These are phyloP conservation scores for Ceratina australensis DNA, from an alignment of 1,140 invertebrate genomes.

Conservation along the genomic window DNA sequence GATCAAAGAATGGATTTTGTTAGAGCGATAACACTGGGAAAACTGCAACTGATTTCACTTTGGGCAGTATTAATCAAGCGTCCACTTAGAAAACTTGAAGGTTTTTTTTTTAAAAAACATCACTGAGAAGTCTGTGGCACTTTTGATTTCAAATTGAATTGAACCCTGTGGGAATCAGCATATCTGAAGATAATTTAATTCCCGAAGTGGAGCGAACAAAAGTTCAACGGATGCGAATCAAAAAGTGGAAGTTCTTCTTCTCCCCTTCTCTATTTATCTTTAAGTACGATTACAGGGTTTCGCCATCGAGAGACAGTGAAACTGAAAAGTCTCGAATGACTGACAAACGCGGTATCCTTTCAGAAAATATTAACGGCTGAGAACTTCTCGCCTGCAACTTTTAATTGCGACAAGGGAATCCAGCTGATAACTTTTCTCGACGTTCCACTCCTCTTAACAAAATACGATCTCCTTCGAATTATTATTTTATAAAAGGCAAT, in stretches of 20 bases:
- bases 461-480: not conserved
- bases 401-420: conserved; percentile 33
- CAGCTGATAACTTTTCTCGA: conserved; percentile 7
- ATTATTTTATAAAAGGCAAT: too few species aligned
- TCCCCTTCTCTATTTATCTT: not conserved
- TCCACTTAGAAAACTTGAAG: too few species aligned
- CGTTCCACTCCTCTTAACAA: not conserved
- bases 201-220: not conserved
- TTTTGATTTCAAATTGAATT: not conserved
- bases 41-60: too few species aligned
- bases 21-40: too few species aligned
- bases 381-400: conserved; percentile 8
- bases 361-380: not conserved
- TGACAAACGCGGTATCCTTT: conserved; percentile 2
- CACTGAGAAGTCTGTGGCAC: not conserved
- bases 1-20: too few species aligned
- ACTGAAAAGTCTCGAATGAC: not conserved
- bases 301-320: too few species aligned
- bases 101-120: not conserved
- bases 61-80: too few species aligned
- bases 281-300: not conserved
- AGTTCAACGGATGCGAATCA: too few species aligned
- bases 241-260: not conserved
- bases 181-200: not conserved
- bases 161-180: not conserved